phyloP scores from a whole-genome alignment of 2,113 vertebrate genomes.

The Hyperopisus bebe region DNA sequence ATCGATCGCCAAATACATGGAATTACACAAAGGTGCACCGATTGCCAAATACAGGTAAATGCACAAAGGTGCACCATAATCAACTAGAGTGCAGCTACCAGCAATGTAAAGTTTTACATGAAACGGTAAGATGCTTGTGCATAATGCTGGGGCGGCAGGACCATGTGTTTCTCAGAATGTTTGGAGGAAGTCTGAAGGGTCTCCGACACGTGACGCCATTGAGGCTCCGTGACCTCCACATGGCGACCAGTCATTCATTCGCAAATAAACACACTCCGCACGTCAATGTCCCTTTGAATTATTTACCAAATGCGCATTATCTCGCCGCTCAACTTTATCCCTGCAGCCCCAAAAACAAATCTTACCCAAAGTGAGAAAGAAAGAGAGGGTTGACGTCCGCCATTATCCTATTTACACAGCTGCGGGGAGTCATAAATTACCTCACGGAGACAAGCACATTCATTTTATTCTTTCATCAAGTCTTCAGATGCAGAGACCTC shows the following conservation, averaged over 20 bases:
- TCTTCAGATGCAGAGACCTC: conserved; percentile 37
- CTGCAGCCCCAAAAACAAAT: conserved; percentile 28
- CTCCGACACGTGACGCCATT: not conserved
- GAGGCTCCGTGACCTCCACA: not conserved
- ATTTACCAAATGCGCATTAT: conserved; percentile 45
- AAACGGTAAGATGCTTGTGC: not conserved
- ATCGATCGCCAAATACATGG: too few relatives aligned
- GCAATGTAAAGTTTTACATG: not conserved
- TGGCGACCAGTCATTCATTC: not conserved
- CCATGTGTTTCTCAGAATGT: not conserved
- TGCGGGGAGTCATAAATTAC: conserved; percentile 47
- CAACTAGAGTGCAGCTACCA: not conserved
- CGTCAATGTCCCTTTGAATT: conserved; percentile 46
- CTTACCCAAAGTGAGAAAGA: conserved; percentile 13
- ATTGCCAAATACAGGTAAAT: not conserved
- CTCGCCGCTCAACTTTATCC: conserved; percentile 18
- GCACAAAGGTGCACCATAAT: not conserved
- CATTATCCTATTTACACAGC: conserved; percentile 50
- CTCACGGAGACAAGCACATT: conserved; percentile 47
- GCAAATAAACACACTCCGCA: conserved; percentile 25
- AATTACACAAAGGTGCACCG: too few relatives aligned
- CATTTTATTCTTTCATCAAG: conserved; percentile 47
- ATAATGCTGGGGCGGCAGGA: too few relatives aligned
- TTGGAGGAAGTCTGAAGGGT: not conserved
- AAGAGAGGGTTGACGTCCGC: conserved; percentile 15